Conservation (phyloP, 1,140 invertebrate genomes). For the Amyelois transitella region DNA sequence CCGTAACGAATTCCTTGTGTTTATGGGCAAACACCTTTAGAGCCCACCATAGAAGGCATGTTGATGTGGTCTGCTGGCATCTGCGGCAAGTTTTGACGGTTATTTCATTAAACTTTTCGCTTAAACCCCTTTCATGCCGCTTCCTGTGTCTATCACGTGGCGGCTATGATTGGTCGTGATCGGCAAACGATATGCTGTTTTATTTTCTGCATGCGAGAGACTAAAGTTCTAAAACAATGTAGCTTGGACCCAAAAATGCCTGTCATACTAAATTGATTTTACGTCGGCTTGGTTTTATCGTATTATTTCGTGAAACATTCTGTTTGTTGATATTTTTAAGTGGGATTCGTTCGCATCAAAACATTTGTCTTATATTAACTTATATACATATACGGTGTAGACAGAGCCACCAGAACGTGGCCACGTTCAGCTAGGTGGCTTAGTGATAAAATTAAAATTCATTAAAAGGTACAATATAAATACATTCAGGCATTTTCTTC, state of each 20-base stretch:
- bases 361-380: no score
- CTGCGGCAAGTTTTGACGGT: conserved; percentile 1
- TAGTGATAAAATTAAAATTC: no score
- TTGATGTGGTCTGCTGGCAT: neutral
- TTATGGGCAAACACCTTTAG: neutral
- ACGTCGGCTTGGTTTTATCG: neutral
- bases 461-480: no score
- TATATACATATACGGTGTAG: no score
- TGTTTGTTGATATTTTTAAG: no score
- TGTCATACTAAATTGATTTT: neutral
- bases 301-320: neutral
- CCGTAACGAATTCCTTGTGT: neutral
- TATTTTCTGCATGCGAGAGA: neutral
- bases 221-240: neutral
- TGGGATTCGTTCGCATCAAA: no score
- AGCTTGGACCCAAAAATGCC: neutral
- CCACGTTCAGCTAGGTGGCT: no score
- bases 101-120: conserved; percentile 6
- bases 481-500: no score
- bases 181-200: neutral
- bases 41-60: neutral
- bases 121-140: neutral
- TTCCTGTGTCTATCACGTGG: neutral
- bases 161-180: neutral
- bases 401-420: no score